Percentiles rank a stretch among this genome's conserved stretches.
Evolutionary conservation across 2,797 vertebrate genomes (phyloP).

Genomic region (Sarcoramphus papa): DNA sequence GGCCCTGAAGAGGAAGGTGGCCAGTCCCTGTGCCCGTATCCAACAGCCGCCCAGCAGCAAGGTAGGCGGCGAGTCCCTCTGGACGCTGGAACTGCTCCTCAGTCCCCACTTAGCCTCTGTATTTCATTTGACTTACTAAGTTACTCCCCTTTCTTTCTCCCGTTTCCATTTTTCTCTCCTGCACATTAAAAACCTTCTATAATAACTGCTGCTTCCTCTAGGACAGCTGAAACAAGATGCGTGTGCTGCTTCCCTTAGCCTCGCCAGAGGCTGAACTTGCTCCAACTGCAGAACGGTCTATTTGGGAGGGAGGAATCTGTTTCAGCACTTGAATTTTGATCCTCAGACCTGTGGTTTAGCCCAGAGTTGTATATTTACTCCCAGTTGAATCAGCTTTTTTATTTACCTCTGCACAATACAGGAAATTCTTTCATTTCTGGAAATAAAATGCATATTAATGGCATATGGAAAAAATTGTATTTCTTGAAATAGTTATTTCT

Average conservation of each 20-base stretch:
- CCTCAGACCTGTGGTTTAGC: background rate
- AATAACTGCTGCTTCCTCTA: background rate
- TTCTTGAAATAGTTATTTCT: background rate
- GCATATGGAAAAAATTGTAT: background rate
- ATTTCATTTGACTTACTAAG: background rate
- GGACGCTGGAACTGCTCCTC: background rate
- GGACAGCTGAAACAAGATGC: background rate
- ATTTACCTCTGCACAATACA: background rate
- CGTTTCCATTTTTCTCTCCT: background rate
- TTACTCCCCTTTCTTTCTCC: background rate
- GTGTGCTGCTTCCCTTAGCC: background rate
- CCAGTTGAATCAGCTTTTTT: background rate
- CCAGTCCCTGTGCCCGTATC: fast-evolving
- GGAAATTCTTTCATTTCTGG: background rate
- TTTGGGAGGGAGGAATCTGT: background rate
- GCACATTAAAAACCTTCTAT: background rate
- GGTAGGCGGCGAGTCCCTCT: background rate
- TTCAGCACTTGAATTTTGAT: background rate
- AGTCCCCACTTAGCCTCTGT: background rate
- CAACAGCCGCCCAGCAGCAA: background rate
- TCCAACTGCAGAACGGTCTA: background rate
- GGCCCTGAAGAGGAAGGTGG: background rate
- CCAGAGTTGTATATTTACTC: background rate
- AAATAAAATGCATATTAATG: background rate
- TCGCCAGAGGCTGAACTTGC: background rate